These are phyloP conservation scores for Lycorma delicatula DNA, from an alignment of 1,140 invertebrate genomes.

Conservation along the genomic window DNA sequence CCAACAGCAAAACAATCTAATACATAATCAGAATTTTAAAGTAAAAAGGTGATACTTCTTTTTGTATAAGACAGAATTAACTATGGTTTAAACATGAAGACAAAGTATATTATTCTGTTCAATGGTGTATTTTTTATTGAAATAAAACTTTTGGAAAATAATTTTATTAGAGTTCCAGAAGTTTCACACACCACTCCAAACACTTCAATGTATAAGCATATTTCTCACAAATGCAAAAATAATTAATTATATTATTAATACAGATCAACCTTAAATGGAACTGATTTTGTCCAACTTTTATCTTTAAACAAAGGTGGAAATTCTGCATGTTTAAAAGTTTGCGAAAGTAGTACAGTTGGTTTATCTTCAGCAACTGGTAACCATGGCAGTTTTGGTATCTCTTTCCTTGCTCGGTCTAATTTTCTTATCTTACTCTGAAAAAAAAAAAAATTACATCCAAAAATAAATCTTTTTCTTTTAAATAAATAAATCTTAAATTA, in stretches of 20 bases:
- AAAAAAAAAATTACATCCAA: too few relatives aligned
- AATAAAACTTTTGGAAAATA: not conserved
- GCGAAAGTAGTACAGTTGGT: conserved; percentile 10
- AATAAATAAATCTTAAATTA: too few relatives aligned
- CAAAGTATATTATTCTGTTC: not conserved
- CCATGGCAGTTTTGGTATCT: conserved; percentile 20
- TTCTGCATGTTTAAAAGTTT: conserved; percentile 37
- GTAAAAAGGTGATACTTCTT: too few relatives aligned
- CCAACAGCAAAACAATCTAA: too few relatives aligned
- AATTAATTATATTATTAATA: not conserved
- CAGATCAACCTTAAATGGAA: conserved; percentile 40
- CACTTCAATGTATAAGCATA: not conserved
- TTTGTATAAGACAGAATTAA: too few relatives aligned
- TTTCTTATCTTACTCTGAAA: too few relatives aligned
- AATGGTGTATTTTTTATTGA: not conserved
- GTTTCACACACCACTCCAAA: not conserved
- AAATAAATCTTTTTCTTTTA: too few relatives aligned
- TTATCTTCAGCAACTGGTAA: conserved; percentile 21
- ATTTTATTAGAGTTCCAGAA: not conserved
- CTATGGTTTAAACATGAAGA: too few relatives aligned
- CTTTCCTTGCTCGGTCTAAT: not conserved
- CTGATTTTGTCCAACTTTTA: conserved; percentile 46
- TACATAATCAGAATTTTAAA: too few relatives aligned
- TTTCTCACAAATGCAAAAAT: not conserved
- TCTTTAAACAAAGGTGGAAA: conserved; percentile 45